Conservation (phyloP, 2,888 invertebrate species). For the Clunio marinus region DNA sequence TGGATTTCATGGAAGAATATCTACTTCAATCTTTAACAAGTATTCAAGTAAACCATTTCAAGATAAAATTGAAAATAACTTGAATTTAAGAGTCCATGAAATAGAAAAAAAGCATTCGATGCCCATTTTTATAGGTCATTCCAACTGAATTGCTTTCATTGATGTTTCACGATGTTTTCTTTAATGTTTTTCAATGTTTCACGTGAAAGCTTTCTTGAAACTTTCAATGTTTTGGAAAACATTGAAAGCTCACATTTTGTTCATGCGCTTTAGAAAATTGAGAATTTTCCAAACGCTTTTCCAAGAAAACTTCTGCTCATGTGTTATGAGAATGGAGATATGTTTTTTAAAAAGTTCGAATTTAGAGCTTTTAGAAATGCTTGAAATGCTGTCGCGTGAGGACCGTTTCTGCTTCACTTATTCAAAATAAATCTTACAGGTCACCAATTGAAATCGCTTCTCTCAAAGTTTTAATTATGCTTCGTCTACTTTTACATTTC, state of each 20-base stretch:
- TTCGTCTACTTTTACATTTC: no score
- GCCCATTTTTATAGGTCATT: neutral
- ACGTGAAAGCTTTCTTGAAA: neutral
- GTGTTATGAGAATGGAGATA: neutral
- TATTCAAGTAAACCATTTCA: no score
- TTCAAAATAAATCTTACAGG: no score
- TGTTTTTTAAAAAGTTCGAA: no score
- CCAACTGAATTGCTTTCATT: neutral
- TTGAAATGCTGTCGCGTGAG: neutral
- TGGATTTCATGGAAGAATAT: no score
- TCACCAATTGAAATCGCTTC: no score
- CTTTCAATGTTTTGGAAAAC: constrained; percentile 1
- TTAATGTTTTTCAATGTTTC: neutral
- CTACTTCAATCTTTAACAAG: no score
- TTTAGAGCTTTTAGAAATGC: neutral
- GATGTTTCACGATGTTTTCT: neutral
- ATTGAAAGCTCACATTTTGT: neutral
- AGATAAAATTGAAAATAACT: no score
- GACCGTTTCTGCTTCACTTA: neutral
- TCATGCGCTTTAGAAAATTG: neutral
- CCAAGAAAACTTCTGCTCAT: neutral
- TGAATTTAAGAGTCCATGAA: no score
- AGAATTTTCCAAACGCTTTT: neutral
- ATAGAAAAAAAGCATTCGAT: no score
- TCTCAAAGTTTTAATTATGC: no score